Evolutionary conservation across 2,113 vertebrate species (phyloP).

Genomic region (Shinisaurus crocodilurus): DNA sequence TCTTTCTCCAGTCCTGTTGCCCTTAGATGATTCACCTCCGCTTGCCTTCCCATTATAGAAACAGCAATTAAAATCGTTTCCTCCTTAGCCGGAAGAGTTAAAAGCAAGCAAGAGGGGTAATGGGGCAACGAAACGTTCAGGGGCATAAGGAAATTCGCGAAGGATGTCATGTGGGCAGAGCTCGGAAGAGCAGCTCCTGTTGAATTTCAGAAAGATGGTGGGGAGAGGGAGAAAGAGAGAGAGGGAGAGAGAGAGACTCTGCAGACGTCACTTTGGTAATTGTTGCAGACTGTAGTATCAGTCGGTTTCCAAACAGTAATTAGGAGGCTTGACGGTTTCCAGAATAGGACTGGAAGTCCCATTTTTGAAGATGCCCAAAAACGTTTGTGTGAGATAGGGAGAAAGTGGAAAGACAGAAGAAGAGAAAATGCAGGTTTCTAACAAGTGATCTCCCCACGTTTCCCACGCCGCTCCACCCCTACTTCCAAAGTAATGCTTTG

Average conservation of each 20-base stretch:
- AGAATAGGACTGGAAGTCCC: constrained; percentile 30
- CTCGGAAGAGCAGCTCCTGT: constrained; percentile 39
- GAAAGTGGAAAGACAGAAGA: neutral
- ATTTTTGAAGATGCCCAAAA: constrained; percentile 7
- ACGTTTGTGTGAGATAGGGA: neutral
- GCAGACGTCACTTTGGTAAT: constrained; percentile 64
- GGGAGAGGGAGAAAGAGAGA: neutral
- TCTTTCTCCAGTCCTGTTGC: neutral
- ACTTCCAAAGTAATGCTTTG: neutral
- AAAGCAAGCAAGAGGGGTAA: neutral
- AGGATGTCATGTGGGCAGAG: neutral
- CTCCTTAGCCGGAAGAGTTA: neutral
- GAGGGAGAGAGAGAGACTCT: constrained; percentile 3
- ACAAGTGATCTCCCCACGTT: neutral
- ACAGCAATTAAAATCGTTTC: neutral
- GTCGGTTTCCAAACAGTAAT: constrained; percentile 66
- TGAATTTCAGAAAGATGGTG: constrained; percentile 56
- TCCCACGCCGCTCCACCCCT: neutral
- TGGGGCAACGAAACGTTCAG: neutral
- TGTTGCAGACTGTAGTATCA: constrained; percentile 65
- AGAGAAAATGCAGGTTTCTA: neutral
- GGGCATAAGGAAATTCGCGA: neutral
- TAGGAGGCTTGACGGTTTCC: constrained; percentile 47
- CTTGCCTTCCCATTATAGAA: neutral
- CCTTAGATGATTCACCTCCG: neutral